Evolutionary conservation across 2,113 vertebrate genomes (phyloP).

Genomic region (Heteronetta atricapilla): DNA sequence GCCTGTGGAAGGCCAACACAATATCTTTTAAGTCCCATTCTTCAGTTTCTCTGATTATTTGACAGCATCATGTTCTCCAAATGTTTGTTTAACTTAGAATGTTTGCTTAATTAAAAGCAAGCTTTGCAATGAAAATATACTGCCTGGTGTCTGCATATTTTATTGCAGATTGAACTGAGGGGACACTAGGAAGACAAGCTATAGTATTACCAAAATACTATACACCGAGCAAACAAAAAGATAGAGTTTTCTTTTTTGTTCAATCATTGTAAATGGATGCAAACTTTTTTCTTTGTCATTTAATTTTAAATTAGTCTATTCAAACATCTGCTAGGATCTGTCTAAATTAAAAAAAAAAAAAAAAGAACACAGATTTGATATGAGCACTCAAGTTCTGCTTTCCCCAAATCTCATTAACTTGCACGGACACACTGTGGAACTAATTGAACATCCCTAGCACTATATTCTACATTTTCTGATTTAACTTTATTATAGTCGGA

Average conservation of each 20-base stretch:
- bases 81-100: conserved; percentile 12
- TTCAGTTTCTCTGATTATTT: not conserved
- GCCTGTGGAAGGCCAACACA: not conserved
- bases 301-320: conserved; percentile 52
- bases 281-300: not conserved
- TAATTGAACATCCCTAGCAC: not conserved
- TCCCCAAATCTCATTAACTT: not conserved
- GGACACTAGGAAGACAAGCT: not conserved
- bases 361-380: not conserved
- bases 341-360: not conserved
- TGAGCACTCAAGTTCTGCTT: not conserved
- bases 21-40: not conserved
- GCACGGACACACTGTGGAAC: not conserved
- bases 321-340: conserved; percentile 46
- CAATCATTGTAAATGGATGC: not conserved
- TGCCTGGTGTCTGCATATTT: not conserved
- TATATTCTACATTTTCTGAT: not conserved
- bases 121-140: not conserved
- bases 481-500: conserved; percentile 35
- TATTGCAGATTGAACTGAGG: not conserved
- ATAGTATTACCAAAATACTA: not conserved
- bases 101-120: conserved; percentile 14
- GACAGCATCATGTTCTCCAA: not conserved
- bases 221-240: not conserved
- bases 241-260: not conserved